Percentiles rank a stretch among this genome's conserved stretches.
These are phyloP conservation scores for Polyommatus icarus DNA, from an alignment of 2,888 invertebrate species.

Conservation along the genomic window DNA sequence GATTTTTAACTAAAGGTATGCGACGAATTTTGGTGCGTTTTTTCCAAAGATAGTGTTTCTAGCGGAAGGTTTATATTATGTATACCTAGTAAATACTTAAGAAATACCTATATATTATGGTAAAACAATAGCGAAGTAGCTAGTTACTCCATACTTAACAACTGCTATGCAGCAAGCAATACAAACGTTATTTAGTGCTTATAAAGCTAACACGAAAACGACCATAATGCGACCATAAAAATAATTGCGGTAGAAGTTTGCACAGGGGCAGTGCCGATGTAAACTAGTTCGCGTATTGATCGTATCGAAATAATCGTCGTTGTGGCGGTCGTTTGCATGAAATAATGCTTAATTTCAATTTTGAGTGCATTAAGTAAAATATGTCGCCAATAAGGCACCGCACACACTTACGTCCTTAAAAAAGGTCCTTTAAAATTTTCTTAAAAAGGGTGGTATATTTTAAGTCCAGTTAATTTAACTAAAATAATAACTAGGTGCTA, in stretches of 20 bases:
- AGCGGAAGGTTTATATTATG: too few relatives aligned
- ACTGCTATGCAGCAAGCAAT: not conserved
- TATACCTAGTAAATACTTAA: too few relatives aligned
- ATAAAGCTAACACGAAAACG: slow-evolving; percentile 23
- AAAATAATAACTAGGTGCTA: too few relatives aligned
- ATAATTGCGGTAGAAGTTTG: slow-evolving; percentile 30
- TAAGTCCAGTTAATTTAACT: too few relatives aligned
- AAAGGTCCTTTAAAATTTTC: too few relatives aligned
- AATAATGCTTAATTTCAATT: slow-evolving; percentile 77
- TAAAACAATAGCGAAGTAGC: not conserved
- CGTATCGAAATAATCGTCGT: slow-evolving; percentile 64
- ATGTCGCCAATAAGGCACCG: slow-evolving; percentile 65
- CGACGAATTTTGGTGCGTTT: too few relatives aligned
- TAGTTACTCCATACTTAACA: not conserved
- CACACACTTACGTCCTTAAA: slow-evolving; percentile 42
- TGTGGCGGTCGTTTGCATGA: slow-evolving; percentile 68
- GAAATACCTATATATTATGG: not conserved
- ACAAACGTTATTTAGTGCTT: not conserved
- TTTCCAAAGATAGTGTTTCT: too few relatives aligned
- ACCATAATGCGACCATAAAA: slow-evolving; percentile 30
- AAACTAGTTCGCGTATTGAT: slow-evolving; percentile 56
- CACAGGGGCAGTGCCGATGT: slow-evolving; percentile 50
- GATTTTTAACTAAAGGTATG: too few relatives aligned
- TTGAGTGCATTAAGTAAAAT: slow-evolving; percentile 63
- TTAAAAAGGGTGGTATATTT: too few relatives aligned